phyloP scores from a whole-genome alignment of 2,113 vertebrate species.

The Craseonycteris thonglongyai region DNA sequence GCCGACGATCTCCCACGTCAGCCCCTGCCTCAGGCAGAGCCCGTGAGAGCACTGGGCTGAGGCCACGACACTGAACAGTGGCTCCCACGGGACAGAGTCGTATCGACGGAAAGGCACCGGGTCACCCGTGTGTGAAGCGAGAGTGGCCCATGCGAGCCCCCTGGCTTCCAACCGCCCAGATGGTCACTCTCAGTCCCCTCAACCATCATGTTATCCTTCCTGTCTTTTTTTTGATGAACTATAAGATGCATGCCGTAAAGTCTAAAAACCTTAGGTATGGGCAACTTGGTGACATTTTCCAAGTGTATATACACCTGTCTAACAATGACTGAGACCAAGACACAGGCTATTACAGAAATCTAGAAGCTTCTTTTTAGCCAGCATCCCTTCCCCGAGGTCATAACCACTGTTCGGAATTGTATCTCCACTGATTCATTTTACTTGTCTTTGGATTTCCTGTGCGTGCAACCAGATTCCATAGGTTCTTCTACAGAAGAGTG shows the following conservation, averaged over 20 bases:
- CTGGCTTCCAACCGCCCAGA: not conserved
- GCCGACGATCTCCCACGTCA: not conserved
- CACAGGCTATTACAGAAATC: not conserved
- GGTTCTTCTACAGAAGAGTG: not conserved
- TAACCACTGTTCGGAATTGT: not conserved
- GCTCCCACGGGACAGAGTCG: not conserved
- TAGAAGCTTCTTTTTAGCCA: not conserved
- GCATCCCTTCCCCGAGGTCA: not conserved
- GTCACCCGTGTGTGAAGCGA: not conserved
- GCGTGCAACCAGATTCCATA: not conserved
- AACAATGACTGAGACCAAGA: not conserved
- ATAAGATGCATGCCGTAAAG: not conserved
- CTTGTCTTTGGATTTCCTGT: not conserved
- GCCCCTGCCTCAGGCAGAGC: not conserved
- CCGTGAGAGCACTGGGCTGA: not conserved
- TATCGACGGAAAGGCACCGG: too few species aligned
- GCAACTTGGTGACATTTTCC: not conserved
- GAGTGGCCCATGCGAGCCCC: not conserved
- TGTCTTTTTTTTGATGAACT: too few species aligned
- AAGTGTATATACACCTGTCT: not conserved
- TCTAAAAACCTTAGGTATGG: not conserved
- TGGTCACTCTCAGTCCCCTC: not conserved
- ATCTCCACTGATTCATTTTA: not conserved
- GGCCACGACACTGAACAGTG: not conserved
- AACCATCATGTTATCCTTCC: too few species aligned